Conservation (phyloP, 2,888 invertebrate species). For the Tanytarsus gracilentus region DNA sequence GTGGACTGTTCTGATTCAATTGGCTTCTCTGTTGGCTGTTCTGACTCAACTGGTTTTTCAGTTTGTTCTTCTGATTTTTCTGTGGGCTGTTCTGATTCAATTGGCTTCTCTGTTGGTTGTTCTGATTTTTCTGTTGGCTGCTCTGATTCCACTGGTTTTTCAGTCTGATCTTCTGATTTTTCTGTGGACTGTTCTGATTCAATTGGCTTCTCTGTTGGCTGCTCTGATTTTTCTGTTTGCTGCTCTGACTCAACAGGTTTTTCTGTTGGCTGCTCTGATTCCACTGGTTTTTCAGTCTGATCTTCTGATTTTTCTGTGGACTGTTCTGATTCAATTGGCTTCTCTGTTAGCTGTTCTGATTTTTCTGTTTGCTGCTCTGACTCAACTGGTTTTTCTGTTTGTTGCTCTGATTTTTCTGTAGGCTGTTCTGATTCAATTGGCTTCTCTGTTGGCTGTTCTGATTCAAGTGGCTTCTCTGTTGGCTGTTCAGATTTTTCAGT, state of each 20-base stretch:
- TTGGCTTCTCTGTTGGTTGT: neutral
- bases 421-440: neutral
- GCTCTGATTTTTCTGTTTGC: neutral
- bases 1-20: constrained; percentile 29
- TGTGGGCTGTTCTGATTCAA: neutral
- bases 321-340: constrained; percentile 19
- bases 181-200: neutral
- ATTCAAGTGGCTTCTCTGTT: constrained; percentile 28
- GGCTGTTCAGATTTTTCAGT: constrained; percentile 30
- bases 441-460: neutral
- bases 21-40: constrained; percentile 21
- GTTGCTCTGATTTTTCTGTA: neutral
- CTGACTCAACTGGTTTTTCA: constrained; percentile 30
- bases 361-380: neutral
- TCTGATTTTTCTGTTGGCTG: neutral
- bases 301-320: no score
- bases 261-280: no score
- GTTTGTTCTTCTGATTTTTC: constrained; percentile 16
- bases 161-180: neutral
- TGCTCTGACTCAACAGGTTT: no score
- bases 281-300: no score
- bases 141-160: neutral
- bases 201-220: no score
- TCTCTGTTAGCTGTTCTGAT: neutral
- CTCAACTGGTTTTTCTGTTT: neutral